A percentile compares a stretch with the other conserved stretches of the same genome.
phyloP scores from a whole-genome alignment of 2,888 invertebrate genomes.

The Phania funesta region DNA sequence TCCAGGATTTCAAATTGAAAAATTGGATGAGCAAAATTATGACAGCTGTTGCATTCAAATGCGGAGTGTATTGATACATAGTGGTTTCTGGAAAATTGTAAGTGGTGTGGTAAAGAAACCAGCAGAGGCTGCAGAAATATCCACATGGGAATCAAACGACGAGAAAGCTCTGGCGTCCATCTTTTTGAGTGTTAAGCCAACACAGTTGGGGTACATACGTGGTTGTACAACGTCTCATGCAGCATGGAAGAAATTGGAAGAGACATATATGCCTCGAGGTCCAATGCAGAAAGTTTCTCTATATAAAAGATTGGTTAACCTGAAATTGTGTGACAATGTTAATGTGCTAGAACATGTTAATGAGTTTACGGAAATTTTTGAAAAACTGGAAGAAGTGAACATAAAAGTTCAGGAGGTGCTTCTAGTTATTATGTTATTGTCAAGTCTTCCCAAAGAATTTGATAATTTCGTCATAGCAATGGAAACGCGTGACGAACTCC shows the following conservation, averaged over 20 bases:
- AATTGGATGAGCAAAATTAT: slow-evolving; percentile 5
- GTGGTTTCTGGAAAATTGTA: too few relatives aligned
- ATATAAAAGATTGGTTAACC: slow-evolving; percentile 40
- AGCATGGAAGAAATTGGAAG: slow-evolving; percentile 49
- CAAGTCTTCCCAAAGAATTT: slow-evolving; percentile 32
- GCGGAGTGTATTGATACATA: too few relatives aligned
- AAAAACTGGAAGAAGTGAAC: slow-evolving; percentile 16
- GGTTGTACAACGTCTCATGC: slow-evolving; percentile 30
- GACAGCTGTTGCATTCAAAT: too few relatives aligned
- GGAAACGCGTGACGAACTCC: slow-evolving; percentile 42
- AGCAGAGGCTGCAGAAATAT: background rate
- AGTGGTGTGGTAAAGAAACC: background rate
- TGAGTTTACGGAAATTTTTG: background rate
- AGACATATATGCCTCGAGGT: too few relatives aligned
- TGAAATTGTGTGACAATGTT: slow-evolving; percentile 22
- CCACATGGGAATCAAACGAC: background rate
- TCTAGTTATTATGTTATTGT: slow-evolving; percentile 36
- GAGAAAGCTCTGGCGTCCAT: slow-evolving; percentile 30
- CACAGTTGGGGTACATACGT: slow-evolving; percentile 18
- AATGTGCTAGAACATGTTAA: slow-evolving; percentile 1
- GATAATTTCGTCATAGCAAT: too few relatives aligned
- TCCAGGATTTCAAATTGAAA: background rate
- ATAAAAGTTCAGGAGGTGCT: slow-evolving; percentile 16
- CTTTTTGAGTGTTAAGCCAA: slow-evolving; percentile 38
- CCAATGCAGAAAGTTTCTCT: too few relatives aligned